phyloP scores from a whole-genome alignment of 1,140 invertebrate genomes.

The Papilio aristodemus region DNA sequence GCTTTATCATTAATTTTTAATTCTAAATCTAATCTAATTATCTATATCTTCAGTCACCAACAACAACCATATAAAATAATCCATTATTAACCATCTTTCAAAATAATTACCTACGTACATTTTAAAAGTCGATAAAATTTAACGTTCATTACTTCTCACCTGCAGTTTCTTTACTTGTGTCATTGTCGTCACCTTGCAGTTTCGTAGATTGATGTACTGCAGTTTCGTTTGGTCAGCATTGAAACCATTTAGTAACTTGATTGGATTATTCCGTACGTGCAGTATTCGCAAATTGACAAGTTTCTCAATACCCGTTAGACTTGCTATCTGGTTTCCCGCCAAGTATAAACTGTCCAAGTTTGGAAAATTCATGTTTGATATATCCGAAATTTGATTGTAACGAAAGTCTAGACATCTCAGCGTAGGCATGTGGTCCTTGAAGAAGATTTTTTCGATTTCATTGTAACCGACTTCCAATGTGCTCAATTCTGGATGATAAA shows the following conservation, averaged over 20 bases:
- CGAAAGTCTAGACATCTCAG: slow-evolving; percentile 76
- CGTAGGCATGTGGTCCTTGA: slow-evolving; percentile 61
- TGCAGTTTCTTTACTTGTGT: slow-evolving; percentile 78
- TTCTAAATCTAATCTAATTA: too few species aligned
- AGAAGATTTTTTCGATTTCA: slow-evolving; percentile 59
- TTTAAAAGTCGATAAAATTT: neutral
- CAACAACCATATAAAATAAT: too few species aligned
- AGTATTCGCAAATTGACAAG: slow-evolving; percentile 76
- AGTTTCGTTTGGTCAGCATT: slow-evolving; percentile 62
- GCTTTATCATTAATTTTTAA: too few species aligned
- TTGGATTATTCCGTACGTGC: slow-evolving; percentile 79
- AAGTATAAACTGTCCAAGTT: slow-evolving; percentile 78
- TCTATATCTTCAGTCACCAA: too few species aligned
- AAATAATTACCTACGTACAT: neutral
- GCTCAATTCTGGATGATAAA: slow-evolving; percentile 78
- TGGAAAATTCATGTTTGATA: slow-evolving; percentile 66
- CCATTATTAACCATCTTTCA: too few species aligned
- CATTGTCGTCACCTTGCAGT: slow-evolving; percentile 75
- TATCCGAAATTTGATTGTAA: slow-evolving; percentile 75
- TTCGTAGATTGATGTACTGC: slow-evolving; percentile 79
- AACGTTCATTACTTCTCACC: slow-evolving; percentile 43
- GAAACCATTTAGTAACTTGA: slow-evolving; percentile 77
- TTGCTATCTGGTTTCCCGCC: slow-evolving; percentile 73
- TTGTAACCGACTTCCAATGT: slow-evolving; percentile 80
- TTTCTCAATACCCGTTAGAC: slow-evolving; percentile 65